Conservation (phyloP, 2,113 vertebrate genomes). For the Paratilapia polleni region DNA sequence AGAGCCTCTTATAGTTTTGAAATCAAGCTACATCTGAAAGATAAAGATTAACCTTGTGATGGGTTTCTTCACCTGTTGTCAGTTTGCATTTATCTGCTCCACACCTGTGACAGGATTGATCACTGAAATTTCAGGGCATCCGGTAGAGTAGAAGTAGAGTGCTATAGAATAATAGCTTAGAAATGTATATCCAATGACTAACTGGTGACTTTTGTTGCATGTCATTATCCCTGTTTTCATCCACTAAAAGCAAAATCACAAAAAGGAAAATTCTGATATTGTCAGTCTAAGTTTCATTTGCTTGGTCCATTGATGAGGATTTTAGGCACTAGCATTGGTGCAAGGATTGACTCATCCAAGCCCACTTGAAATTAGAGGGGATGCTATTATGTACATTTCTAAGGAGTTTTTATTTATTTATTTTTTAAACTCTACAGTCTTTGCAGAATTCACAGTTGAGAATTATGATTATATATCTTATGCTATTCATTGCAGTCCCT, state of each 20-base stretch:
- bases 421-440: too few species aligned
- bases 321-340: not conserved
- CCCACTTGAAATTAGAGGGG: too few species aligned
- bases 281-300: not conserved
- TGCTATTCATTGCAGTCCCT: not conserved
- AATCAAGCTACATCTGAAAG: not conserved
- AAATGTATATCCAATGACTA: not conserved
- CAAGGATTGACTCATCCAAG: too few species aligned
- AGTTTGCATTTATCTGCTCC: not conserved
- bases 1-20: constrained; percentile 7
- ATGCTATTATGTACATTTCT: too few species aligned
- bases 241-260: not conserved
- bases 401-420: too few species aligned
- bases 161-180: not conserved
- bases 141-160: not conserved
- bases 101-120: not conserved
- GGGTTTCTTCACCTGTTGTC: not conserved
- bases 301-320: not conserved
- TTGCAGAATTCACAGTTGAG: too few species aligned
- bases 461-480: too few species aligned
- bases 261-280: not conserved
- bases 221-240: not conserved
- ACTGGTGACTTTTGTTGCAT: not conserved
- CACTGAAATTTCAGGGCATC: not conserved
- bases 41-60: too few species aligned